Percentiles rank a stretch among this genome's conserved stretches.
phyloP scores from a whole-genome alignment of 2,113 vertebrate genomes.

The Cyprinus carpio region DNA sequence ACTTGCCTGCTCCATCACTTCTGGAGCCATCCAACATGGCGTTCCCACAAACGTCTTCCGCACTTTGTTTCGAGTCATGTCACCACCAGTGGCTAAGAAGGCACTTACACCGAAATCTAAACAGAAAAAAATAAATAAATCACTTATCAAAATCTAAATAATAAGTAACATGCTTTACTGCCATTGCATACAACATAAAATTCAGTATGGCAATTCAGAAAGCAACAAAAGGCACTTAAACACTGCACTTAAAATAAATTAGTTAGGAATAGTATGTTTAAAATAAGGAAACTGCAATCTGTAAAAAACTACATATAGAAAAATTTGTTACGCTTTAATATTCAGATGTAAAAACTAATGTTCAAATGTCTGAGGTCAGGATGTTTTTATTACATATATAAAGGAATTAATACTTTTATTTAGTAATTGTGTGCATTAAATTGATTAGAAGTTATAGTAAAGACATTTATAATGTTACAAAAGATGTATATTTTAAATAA shows the following conservation, averaged over 20 bases:
- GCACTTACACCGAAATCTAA: constrained; percentile 96
- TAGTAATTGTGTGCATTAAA: neutral
- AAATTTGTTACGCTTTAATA: too few relatives aligned
- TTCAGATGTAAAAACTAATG: too few relatives aligned
- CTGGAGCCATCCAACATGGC: constrained; percentile 98
- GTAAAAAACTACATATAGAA: too few relatives aligned
- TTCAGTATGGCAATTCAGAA: neutral
- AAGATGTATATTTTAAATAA: neutral
- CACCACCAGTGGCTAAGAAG: constrained; percentile 94
- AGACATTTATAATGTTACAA: neutral
- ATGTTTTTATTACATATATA: too few relatives aligned
- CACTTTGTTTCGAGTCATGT: constrained; percentile 97
- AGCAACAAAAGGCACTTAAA: neutral
- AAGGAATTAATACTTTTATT: neutral
- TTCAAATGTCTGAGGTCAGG: too few relatives aligned
- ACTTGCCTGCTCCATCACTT: constrained; percentile 94
- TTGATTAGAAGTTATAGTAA: neutral
- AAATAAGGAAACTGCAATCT: too few relatives aligned
- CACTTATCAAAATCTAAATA: neutral
- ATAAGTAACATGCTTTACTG: neutral
- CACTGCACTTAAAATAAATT: too few relatives aligned
- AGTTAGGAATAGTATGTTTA: too few relatives aligned
- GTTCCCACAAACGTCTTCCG: constrained; percentile 97
- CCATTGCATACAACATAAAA: neutral
- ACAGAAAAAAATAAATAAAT: neutral